Conservation (phyloP, 2,113 vertebrate genomes). For the Craseonycteris thonglongyai region DNA sequence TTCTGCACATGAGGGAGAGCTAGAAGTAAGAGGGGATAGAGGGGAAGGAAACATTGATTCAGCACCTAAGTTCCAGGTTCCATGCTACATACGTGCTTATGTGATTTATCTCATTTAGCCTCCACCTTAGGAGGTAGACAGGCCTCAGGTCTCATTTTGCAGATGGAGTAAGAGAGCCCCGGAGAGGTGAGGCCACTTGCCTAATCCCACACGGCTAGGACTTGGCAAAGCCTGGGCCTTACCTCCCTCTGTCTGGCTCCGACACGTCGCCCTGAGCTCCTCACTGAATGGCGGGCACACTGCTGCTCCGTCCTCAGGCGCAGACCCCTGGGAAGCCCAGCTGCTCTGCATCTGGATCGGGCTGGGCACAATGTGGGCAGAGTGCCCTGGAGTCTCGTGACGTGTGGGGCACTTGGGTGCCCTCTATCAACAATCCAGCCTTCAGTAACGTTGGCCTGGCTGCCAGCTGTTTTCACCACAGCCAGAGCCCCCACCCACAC, state of each 20-base stretch:
- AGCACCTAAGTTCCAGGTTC: neutral
- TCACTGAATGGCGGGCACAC: neutral
- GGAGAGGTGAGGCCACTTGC: neutral
- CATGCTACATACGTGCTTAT: neutral
- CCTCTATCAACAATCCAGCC: constrained; percentile 16
- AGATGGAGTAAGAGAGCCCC: neutral
- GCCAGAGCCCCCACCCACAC: constrained; percentile 41
- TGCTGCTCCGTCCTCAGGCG: neutral
- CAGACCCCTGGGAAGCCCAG: neutral
- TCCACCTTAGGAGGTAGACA: neutral
- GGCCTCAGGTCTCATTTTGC: neutral
- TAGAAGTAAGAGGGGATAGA: neutral
- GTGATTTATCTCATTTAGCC: neutral
- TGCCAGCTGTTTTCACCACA: constrained; percentile 36
- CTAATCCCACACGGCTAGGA: neutral
- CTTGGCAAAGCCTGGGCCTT: neutral
- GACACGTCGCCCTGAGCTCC: accelerated
- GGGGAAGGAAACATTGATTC: neutral
- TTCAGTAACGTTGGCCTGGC: neutral
- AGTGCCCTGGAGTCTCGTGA: neutral
- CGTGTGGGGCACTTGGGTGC: neutral
- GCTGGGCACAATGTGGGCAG: neutral
- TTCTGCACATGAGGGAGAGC: neutral
- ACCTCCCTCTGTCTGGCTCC: neutral
- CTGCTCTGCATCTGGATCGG: neutral